Evolutionary conservation across 2,888 invertebrate genomes (phyloP).

Genomic region (Ophion obscuratus): DNA sequence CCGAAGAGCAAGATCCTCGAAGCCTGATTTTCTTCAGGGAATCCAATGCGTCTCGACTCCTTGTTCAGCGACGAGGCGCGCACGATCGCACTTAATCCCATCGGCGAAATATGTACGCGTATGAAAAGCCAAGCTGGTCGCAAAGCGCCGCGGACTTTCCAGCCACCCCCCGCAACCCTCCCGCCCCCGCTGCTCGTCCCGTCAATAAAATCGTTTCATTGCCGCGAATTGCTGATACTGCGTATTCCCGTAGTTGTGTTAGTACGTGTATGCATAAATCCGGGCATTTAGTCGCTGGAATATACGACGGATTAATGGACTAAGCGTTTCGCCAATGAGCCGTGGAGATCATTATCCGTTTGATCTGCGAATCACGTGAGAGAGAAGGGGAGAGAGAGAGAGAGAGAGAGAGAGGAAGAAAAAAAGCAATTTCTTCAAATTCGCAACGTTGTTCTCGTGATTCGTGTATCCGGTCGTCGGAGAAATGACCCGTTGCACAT

Average conservation of each 20-base stretch:
- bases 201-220: constrained; percentile 63
- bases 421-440: too few species aligned
- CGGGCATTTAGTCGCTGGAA: constrained; percentile 13
- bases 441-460: too few species aligned
- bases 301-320: constrained; percentile 49
- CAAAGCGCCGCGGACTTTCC: too few species aligned
- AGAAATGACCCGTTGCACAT: too few species aligned
- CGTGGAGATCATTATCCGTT: constrained; percentile 7
- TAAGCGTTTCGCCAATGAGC: constrained; percentile 49
- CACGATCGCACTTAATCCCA: constrained; percentile 59
- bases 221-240: neutral
- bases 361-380: constrained; percentile 1
- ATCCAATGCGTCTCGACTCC: constrained; percentile 49
- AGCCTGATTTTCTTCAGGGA: constrained; percentile 68
- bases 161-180: constrained; percentile 22
- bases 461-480: too few species aligned
- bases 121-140: constrained; percentile 35
- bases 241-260: neutral
- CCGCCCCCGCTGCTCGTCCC: constrained; percentile 35
- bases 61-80: constrained; percentile 38
- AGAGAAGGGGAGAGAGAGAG: neutral
- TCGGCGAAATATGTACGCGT: constrained; percentile 22
- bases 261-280: neutral
- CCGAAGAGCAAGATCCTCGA: constrained; percentile 67
- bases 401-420: too few species aligned